Conservation (phyloP, 2,888 invertebrate genomes). For the Plutella xylostella region DNA sequence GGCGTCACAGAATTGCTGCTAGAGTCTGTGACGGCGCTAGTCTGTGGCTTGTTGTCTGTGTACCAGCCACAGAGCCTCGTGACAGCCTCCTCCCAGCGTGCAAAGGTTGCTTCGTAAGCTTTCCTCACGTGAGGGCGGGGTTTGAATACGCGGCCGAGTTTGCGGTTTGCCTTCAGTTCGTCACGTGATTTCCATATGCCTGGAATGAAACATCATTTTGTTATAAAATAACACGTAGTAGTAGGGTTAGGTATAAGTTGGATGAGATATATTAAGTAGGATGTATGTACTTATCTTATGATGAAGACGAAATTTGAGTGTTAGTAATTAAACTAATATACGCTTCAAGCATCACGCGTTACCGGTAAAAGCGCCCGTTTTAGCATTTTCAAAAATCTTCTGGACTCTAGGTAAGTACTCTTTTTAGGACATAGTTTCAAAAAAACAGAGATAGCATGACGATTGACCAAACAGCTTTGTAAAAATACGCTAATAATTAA, state of each 20-base stretch:
- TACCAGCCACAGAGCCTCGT: constrained; percentile 71
- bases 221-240: background rate
- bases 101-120: constrained; percentile 40
- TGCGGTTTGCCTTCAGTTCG: constrained; percentile 71
- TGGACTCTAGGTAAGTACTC: too few relatives aligned
- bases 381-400: too few relatives aligned
- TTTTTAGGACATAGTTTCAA: too few relatives aligned
- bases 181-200: constrained; percentile 80
- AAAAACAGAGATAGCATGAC: too few relatives aligned
- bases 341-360: too few relatives aligned
- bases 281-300: too few relatives aligned
- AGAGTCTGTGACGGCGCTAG: constrained; percentile 27
- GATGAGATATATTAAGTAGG: background rate
- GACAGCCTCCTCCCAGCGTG: constrained; percentile 71
- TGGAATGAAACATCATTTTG: constrained; percentile 28
- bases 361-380: too few relatives aligned
- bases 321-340: too few relatives aligned
- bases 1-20: constrained; percentile 26
- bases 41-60: constrained; percentile 22
- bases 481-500: too few relatives aligned
- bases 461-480: too few relatives aligned
- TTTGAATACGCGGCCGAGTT: constrained; percentile 73
- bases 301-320: too few relatives aligned
- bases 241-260: background rate
- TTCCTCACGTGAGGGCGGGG: constrained; percentile 49